phyloP scores from a whole-genome alignment of 2,113 vertebrate species.

The chimpanzee (Pan troglodytes) region DNA sequence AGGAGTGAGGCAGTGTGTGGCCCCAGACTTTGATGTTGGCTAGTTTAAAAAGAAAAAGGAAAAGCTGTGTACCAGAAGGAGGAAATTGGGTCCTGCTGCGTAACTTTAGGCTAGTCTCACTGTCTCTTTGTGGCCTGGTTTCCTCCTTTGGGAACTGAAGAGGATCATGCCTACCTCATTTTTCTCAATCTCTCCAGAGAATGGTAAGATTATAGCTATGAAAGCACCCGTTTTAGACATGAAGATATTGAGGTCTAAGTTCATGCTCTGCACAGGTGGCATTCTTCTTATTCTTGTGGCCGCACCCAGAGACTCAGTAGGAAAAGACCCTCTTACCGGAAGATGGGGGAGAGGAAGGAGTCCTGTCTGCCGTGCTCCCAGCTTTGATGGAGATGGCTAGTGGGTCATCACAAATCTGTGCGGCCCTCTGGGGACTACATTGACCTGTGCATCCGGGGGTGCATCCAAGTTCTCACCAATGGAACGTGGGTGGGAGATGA shows the following conservation, averaged over 20 bases:
- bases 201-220: background rate
- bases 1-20: too few species aligned
- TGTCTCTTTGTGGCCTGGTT: conserved; percentile 44
- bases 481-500: background rate
- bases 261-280: background rate
- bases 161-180: background rate
- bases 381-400: too few species aligned
- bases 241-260: background rate
- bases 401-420: background rate
- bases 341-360: background rate
- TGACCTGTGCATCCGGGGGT: background rate
- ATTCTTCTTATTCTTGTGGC: background rate
- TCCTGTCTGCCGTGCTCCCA: background rate
- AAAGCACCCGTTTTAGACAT: background rate
- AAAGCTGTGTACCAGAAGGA: background rate
- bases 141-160: background rate
- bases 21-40: conserved; percentile 53
- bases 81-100: conserved; percentile 34
- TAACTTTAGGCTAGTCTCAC: background rate
- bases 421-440: background rate
- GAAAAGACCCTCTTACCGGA: background rate
- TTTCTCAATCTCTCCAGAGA: background rate
- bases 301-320: background rate
- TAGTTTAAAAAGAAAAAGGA: background rate
- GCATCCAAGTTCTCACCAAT: background rate